These are phyloP conservation scores for Crocidura indochinensis DNA, from an alignment of 2,797 vertebrate genomes.

Conservation along the genomic window DNA sequence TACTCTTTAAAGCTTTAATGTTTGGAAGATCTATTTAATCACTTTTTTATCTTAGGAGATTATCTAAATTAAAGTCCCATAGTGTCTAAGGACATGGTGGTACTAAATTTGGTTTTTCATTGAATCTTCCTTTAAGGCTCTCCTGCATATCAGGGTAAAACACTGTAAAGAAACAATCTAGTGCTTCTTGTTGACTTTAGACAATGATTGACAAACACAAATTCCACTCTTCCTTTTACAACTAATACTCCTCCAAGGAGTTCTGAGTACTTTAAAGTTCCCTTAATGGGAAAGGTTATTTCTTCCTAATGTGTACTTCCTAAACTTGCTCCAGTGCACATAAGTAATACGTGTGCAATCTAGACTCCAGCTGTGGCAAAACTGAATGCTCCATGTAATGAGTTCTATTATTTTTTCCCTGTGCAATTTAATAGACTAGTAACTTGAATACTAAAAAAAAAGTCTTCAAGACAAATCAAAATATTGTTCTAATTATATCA, in stretches of 20 bases:
- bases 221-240: background rate
- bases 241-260: background rate
- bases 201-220: background rate
- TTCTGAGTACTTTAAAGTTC: background rate
- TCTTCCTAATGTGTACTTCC: slow-evolving; percentile 23
- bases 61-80: background rate
- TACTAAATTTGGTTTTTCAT: background rate
- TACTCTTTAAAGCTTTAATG: background rate
- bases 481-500: slow-evolving; percentile 45
- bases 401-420: slow-evolving; percentile 73
- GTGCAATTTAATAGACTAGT: slow-evolving; percentile 77
- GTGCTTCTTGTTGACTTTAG: background rate
- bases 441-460: slow-evolving; percentile 64
- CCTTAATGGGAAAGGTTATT: slow-evolving; percentile 12
- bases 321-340: slow-evolving; percentile 48
- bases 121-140: background rate
- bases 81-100: background rate
- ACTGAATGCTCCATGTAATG: slow-evolving; percentile 38
- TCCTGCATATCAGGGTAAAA: background rate
- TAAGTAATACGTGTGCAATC: slow-evolving; percentile 42
- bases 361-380: slow-evolving; percentile 60
- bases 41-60: background rate
- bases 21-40: background rate
- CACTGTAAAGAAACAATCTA: background rate
- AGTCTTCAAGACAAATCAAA: slow-evolving; percentile 66